Base-by-base conservation (phyloP, 2,888 invertebrate species). In the Diarsia rubi region DNA sequence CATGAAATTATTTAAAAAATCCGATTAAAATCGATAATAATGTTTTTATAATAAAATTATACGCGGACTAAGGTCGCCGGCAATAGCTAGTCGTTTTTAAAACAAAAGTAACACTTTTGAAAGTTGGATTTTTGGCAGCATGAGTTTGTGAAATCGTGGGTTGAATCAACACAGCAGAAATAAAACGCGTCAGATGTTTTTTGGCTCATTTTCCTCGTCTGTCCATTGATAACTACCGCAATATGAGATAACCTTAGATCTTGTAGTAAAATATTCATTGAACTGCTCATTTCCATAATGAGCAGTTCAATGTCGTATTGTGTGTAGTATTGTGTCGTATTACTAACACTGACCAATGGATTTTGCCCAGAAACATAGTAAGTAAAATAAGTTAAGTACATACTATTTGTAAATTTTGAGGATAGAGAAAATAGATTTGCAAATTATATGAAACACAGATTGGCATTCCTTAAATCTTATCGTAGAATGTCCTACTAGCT, bases 201-300 rank as follows among this genome's bases (percentile, higher is more conserved):
- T 75, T 24, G 60, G 31, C 19, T n/a, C 37, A 21, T 81, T 81
- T 85, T 81, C 81, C 82, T 81, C 16, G 62, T 80, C 45, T 42
- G 73, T 66, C 16, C 37, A 66, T 81, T 84, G 68, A 75, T 84
- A 81, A 47, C 45, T 84, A 74, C 31, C 52, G 52, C 66, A 66
- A 63, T 59, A 62, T 12, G 42, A 57, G 83, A 83, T 79, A 65
- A 75, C 76, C 82, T 80, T 73, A 60, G 31, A 24, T 57, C 49
- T 62, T 19, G 14, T 65, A 80, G 49, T 62, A 45, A 60, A 69
- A 42, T 57, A 68, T 68, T 80, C 60, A 54, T 60, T 52, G 42
- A 42, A n/a, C 47, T 19, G 14, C n/a, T 37, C n/a, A 44, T 16
- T 47, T n/a, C n/a, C n/a, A n/a, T n/a, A n/a, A 27, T 60, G n/a